A percentile compares a stretch with the other conserved stretches of the same genome.
Conservation (phyloP, 2,888 invertebrate genomes). For the Nebria salina region DNA sequence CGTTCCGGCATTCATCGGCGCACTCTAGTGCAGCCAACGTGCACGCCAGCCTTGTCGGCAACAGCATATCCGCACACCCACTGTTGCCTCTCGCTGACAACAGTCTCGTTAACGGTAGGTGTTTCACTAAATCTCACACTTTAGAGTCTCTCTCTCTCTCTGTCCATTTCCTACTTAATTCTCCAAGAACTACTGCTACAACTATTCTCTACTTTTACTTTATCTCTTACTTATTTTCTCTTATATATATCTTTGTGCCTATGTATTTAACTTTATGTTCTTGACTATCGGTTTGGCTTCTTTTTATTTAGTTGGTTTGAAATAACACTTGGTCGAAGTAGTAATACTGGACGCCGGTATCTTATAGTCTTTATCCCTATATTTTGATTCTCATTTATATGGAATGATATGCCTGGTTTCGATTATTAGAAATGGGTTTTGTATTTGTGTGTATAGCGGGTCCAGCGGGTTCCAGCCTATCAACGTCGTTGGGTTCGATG, state of each 20-base stretch:
- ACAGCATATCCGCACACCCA: conserved; percentile 93
- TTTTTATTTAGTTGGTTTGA: conserved; percentile 47
- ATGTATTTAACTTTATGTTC: conserved; percentile 43
- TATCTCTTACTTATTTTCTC: conserved; percentile 44
- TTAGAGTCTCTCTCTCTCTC: conserved; percentile 32
- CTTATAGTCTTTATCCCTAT: conserved; percentile 4
- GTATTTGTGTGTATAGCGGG: conserved; percentile 33
- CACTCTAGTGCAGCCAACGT: conserved; percentile 74
- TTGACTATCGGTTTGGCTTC: conserved; percentile 44
- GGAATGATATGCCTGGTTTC: conserved; percentile 11
- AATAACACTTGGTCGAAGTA: neutral
- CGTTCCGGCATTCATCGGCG: conserved; percentile 86
- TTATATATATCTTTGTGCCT: conserved; percentile 38
- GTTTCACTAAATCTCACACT: conserved; percentile 51
- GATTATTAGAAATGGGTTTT: conserved; percentile 12
- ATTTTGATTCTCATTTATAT: conserved; percentile 2
- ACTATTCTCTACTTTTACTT: conserved; percentile 48
- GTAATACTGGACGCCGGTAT: conserved; percentile 37
- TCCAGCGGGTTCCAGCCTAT: conserved; percentile 61
- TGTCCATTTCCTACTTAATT: conserved; percentile 48
- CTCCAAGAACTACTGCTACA: conserved; percentile 16
- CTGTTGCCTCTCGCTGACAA: conserved; percentile 85
- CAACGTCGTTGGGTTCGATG: conserved; percentile 70
- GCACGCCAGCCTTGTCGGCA: conserved; percentile 77
- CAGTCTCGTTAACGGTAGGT: conserved; percentile 68